A percentile compares a stretch with the other conserved stretches of the same genome.
These are phyloP conservation scores for Peromyscus californicus DNA, from an alignment of 2,113 vertebrate species.

Conservation along the genomic window DNA sequence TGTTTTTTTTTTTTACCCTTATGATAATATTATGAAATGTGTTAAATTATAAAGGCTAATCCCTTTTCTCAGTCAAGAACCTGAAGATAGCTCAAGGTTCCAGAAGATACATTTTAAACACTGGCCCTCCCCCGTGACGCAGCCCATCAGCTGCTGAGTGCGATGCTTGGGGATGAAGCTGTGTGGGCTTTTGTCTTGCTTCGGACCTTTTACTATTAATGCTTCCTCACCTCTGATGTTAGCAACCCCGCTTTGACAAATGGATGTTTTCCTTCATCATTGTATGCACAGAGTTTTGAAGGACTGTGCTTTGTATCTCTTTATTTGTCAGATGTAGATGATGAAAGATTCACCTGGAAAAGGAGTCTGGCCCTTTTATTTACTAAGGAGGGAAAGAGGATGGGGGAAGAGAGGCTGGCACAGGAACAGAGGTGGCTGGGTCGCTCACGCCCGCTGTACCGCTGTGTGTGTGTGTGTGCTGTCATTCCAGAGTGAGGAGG, in stretches of 20 bases:
- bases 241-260: conserved; percentile 43
- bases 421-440: not conserved
- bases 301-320: not conserved
- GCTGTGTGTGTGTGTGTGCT: accelerated
- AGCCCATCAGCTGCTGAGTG: not conserved
- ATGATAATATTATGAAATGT: conserved; percentile 53
- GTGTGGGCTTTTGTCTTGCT: not conserved
- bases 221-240: conserved; percentile 25
- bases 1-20: not conserved
- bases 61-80: conserved; percentile 22
- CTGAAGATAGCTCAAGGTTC: conserved; percentile 27
- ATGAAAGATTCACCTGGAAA: conserved; percentile 48
- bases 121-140: not conserved
- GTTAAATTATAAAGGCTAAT: conserved; percentile 39
- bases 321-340: not conserved
- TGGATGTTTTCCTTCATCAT: conserved; percentile 25
- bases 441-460: not conserved
- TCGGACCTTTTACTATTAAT: not conserved
- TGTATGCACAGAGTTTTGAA: conserved; percentile 43
- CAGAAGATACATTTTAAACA: not conserved
- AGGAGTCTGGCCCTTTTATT: not conserved
- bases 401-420: not conserved
- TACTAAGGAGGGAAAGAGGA: not conserved
- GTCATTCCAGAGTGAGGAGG: not conserved
- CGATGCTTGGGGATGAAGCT: not conserved